phyloP scores from a whole-genome alignment of 1,140 invertebrate species.

The Paraescarpia echinospica region DNA sequence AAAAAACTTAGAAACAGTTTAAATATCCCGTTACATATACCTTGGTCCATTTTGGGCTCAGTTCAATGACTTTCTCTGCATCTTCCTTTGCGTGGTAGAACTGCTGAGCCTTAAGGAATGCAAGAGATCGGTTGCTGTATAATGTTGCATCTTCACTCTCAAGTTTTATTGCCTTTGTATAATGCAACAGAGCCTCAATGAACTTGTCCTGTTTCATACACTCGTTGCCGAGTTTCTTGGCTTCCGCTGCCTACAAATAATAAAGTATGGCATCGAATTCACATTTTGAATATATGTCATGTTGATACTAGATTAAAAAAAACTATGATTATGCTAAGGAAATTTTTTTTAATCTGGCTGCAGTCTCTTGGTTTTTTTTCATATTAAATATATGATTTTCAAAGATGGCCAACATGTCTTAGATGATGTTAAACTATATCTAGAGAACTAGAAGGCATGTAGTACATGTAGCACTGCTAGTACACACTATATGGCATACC shows the following conservation, averaged over 20 bases:
- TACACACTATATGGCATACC: too few species aligned
- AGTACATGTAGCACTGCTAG: too few species aligned
- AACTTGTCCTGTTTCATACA: slow-evolving; percentile 74
- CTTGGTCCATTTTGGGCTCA: slow-evolving; percentile 80
- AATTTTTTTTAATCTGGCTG: too few species aligned
- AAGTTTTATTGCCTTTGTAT: slow-evolving; percentile 76
- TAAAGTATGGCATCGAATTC: background rate
- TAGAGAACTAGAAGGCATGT: too few species aligned
- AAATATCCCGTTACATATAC: slow-evolving; percentile 54
- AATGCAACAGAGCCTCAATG: slow-evolving; percentile 77
- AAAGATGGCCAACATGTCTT: too few species aligned
- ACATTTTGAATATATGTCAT: background rate
- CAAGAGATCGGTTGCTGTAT: slow-evolving; percentile 78
- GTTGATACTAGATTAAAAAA: too few species aligned
- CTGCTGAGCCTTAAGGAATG: slow-evolving; percentile 76
- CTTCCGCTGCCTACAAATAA: slow-evolving; percentile 57
- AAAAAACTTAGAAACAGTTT: background rate
- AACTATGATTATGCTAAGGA: too few species aligned
- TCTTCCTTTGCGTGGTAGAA: slow-evolving; percentile 77
- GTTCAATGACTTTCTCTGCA: slow-evolving; percentile 72
- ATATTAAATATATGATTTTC: too few species aligned
- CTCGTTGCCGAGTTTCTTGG: slow-evolving; percentile 76
- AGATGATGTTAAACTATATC: too few species aligned
- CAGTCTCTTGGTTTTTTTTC: too few species aligned
- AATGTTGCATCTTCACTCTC: slow-evolving; percentile 72